Evolutionary conservation across 2,888 invertebrate species (phyloP).

Genomic region (Chrysina gloriosa): DNA sequence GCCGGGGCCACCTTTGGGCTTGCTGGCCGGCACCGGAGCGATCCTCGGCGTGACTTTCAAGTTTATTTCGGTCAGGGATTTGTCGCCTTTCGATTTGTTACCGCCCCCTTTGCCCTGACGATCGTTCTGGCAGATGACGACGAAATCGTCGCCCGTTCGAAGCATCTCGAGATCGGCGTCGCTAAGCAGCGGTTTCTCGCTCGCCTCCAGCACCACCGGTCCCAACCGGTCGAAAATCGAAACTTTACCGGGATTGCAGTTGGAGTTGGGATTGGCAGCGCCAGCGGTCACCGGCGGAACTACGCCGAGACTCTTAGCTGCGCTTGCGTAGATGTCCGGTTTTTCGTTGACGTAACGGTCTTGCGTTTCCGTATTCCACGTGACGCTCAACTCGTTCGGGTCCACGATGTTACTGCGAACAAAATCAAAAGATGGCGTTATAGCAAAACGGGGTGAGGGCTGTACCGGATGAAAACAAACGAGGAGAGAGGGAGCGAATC

Average conservation of each 20-base stretch:
- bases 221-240: slow-evolving; percentile 46
- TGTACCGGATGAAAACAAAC: no score
- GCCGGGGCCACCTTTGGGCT: slow-evolving; percentile 31
- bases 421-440: not conserved
- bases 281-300: not conserved
- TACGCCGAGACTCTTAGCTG: slow-evolving; percentile 54
- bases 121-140: slow-evolving; percentile 46
- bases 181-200: slow-evolving; percentile 58
- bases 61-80: slow-evolving; percentile 49
- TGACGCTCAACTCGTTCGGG: slow-evolving; percentile 38
- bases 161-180: slow-evolving; percentile 58
- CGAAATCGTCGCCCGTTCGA: slow-evolving; percentile 44
- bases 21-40: slow-evolving; percentile 47
- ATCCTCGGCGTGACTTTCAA: slow-evolving; percentile 42
- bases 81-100: no score
- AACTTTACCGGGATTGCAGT: no score
- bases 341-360: slow-evolving; percentile 50
- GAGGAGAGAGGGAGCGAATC: no score
- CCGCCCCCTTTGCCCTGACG: slow-evolving; percentile 49
- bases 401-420: slow-evolving; percentile 38
- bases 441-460: no score
- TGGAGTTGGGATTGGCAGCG: slow-evolving; percentile 14
- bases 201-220: slow-evolving; percentile 28
- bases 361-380: slow-evolving; percentile 12
- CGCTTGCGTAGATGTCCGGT: slow-evolving; percentile 57